These are phyloP conservation scores for Drosophila bunnanda DNA, from an alignment of 2,888 invertebrate genomes.

Conservation along the genomic window DNA sequence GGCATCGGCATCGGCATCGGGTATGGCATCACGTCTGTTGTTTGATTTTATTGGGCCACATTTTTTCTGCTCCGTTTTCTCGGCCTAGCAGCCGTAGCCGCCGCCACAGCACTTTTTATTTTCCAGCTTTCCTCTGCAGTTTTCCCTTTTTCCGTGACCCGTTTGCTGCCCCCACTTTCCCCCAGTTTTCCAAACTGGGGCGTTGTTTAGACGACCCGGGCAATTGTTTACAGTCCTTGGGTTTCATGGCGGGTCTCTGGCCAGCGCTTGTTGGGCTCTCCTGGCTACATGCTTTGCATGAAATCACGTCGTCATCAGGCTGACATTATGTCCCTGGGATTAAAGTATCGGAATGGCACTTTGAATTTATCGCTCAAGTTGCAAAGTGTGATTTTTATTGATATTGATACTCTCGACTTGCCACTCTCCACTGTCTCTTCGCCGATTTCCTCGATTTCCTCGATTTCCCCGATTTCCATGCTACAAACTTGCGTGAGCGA, in stretches of 20 bases:
- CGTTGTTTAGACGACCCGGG: slow-evolving; percentile 67
- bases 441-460: not conserved
- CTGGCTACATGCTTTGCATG: slow-evolving; percentile 75
- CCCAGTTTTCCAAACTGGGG: slow-evolving; percentile 42
- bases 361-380: slow-evolving; percentile 74
- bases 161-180: not conserved
- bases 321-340: slow-evolving; percentile 77
- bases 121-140: slow-evolving; percentile 51
- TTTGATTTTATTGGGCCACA: slow-evolving; percentile 78
- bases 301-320: slow-evolving; percentile 80
- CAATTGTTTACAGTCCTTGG: slow-evolving; percentile 79
- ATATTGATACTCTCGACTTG: slow-evolving; percentile 69
- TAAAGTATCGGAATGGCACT: slow-evolving; percentile 77
- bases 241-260: slow-evolving; percentile 38
- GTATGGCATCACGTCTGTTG: slow-evolving; percentile 71
- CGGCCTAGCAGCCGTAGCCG: slow-evolving; percentile 27
- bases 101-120: slow-evolving; percentile 44
- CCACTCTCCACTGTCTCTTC: not conserved
- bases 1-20: slow-evolving; percentile 46
- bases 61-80: slow-evolving; percentile 48
- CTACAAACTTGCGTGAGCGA: slow-evolving; percentile 38
- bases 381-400: slow-evolving; percentile 78
- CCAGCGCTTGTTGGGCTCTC: slow-evolving; percentile 28
- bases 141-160: slow-evolving; percentile 41
- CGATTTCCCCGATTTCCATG: slow-evolving; percentile 11